Base-by-base conservation (phyloP, 2,113 vertebrate genomes). In the Brachypodius melanocephalos region DNA sequence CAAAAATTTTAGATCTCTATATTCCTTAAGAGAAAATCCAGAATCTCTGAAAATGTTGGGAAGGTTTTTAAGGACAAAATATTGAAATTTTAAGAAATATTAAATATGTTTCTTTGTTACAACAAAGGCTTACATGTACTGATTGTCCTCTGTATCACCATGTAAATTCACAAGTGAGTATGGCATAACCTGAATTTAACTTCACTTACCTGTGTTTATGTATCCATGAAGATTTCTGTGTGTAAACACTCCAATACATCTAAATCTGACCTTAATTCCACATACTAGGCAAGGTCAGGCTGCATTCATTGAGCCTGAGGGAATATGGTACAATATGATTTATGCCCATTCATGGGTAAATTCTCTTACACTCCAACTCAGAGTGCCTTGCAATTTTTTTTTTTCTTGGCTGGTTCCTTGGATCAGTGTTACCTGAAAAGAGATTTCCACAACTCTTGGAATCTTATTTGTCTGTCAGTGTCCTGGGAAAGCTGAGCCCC, bases 41-140 rank as follows among this genome's bases (percentile, higher is more conserved):
- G 2, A 14, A 52, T 36, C 5, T 54, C n/a, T 71, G 43, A 67
- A 90, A 72, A 54, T 24, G 1, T 42, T 76, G 6, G 3, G 4
- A 45, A 31, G 2, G 29, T 76, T 80, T 16, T 40, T n/a, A 84
- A 94, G 19, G 6, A 66, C 28, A 54, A 68, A 80, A 81, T 63
- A 80, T 4, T 36, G 26, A 72, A 63, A 72, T 48, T 63, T 72
- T 59, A 68, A 31, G 28, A 84, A 87, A 77, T 31, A 5, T 5
- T 31, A 87, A 40, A 45, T 48, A 59, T 4, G 5, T 68, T 92
- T 76, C 13, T 63, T 87, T 77, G 17, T 36, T 87, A 10, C 68
- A 72, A 42, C 19, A 59, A 13, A 54, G 12, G 63, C 17, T 54
- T 59, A 59, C 5, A 2, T 0, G 0, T 63, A 29, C 17, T 49